phyloP scores from a whole-genome alignment of 2,888 invertebrate genomes.

The Drosophila melanosoma region DNA sequence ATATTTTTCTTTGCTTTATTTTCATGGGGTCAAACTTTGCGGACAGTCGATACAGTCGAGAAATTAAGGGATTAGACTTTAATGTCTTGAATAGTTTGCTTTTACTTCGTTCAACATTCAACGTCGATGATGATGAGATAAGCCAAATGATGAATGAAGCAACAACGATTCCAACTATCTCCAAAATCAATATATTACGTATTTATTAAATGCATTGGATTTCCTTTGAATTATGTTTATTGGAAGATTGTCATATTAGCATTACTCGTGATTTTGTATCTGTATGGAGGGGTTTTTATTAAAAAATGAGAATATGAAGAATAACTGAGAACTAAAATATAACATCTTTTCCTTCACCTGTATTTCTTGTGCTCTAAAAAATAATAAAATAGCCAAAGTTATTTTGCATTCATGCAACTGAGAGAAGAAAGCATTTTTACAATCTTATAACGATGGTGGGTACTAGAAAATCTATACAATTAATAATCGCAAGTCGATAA shows the following conservation, averaged over 20 bases:
- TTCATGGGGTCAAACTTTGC: conserved; percentile 66
- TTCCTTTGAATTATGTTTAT: not conserved
- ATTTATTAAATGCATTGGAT: not conserved
- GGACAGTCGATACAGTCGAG: conserved; percentile 38
- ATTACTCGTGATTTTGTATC: not conserved
- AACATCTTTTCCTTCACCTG: too few species aligned
- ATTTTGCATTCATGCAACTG: not conserved
- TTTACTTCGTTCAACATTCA: not conserved
- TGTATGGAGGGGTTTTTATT: not conserved
- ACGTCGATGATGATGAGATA: not conserved
- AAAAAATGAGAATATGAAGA: too few species aligned
- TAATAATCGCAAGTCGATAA: not conserved
- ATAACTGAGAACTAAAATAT: too few species aligned
- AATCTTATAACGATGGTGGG: not conserved
- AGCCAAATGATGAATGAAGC: not conserved
- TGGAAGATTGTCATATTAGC: not conserved
- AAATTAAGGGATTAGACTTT: conserved; percentile 42
- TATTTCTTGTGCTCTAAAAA: not conserved
- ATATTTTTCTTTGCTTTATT: conserved; percentile 58
- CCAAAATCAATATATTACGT: not conserved
- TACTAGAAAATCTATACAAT: not conserved
- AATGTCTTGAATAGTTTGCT: conserved; percentile 16
- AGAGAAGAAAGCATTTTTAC: too few species aligned
- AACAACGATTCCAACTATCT: not conserved
- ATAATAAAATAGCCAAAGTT: not conserved